Base-by-base conservation (phyloP, 2,113 vertebrate species). In the Syngnathoides biaculeatus region DNA sequence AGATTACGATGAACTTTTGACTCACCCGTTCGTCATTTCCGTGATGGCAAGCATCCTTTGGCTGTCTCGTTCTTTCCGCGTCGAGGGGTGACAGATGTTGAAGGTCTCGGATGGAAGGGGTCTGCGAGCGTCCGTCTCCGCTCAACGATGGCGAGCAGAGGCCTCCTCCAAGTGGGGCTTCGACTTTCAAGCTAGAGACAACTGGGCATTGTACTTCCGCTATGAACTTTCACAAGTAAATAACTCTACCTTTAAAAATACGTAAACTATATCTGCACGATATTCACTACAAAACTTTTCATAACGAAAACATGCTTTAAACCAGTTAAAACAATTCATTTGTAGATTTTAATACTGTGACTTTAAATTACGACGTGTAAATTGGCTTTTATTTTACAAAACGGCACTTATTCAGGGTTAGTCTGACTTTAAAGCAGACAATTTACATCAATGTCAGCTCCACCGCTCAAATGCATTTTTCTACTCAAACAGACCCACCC, bases 1-100 rank as follows among this genome's bases (percentile, higher is more conserved):
- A 67, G 62, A 67, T 6, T 27, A 2, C 17, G 27, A 13, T 3
- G 17, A 58, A 68, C 2, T 2, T 24, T 8, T 14, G 13, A 69
- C 89, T 87, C 17, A 92, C 91, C 91, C 89, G 26, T 90, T 90
- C 0, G 88, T 91, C 90, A 92, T 89, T 59, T 90, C 91, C n/a
- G 79, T 76, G 7, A 91, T 47, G 40, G 73, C 89, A 35, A 92
- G 85, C 91, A 91, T 92, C 74, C 0, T 57, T 57, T 35, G 63
- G 48, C 59, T 53, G 15, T 67, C 66, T 42, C 10, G 35, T 27
- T 24, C 64, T 60, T 67, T 70, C 5, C 20, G 63, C 43, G 39
- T 30, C 55, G 55, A n/a, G 38, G 72, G 42, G 20, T 68, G 78
- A 74, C 86, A 88, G 86, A 89, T 89, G 87, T 88, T 70, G 59